phyloP scores from a whole-genome alignment of 2,113 vertebrate species.

The Triplophysa rosa region DNA sequence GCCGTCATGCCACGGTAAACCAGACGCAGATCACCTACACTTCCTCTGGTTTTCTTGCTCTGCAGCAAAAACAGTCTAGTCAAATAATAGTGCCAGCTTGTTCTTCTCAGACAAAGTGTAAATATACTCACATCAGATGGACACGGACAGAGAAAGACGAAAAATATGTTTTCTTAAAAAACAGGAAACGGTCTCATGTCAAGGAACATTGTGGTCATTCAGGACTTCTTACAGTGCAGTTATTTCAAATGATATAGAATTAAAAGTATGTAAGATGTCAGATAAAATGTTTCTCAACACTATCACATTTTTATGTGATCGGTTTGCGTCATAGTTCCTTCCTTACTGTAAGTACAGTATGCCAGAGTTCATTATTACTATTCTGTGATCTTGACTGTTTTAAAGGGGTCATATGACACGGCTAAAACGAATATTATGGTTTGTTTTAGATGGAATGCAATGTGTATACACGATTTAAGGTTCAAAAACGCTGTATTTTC shows the following conservation, averaged over 20 bases:
- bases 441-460: too few relatives aligned
- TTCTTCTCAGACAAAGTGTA: slow-evolving; percentile 41
- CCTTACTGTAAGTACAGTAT: too few relatives aligned
- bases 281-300: too few relatives aligned
- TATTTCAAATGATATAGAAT: not conserved
- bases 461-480: too few relatives aligned
- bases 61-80: slow-evolving; percentile 50
- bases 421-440: too few relatives aligned
- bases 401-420: too few relatives aligned
- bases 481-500: too few relatives aligned
- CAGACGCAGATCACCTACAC: slow-evolving; percentile 45
- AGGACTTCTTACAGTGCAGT: not conserved
- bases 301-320: too few relatives aligned
- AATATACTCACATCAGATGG: slow-evolving; percentile 41
- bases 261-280: too few relatives aligned
- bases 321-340: too few relatives aligned
- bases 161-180: not conserved
- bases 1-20: slow-evolving; percentile 32
- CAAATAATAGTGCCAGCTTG: slow-evolving; percentile 51
- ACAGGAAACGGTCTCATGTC: not conserved
- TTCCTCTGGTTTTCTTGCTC: slow-evolving; percentile 45
- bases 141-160: not conserved
- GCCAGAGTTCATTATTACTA: too few relatives aligned
- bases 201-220: not conserved
- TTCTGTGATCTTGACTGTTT: too few relatives aligned